Conservation (phyloP, 2,888 invertebrate genomes). For the Elgonia sp. region DNA sequence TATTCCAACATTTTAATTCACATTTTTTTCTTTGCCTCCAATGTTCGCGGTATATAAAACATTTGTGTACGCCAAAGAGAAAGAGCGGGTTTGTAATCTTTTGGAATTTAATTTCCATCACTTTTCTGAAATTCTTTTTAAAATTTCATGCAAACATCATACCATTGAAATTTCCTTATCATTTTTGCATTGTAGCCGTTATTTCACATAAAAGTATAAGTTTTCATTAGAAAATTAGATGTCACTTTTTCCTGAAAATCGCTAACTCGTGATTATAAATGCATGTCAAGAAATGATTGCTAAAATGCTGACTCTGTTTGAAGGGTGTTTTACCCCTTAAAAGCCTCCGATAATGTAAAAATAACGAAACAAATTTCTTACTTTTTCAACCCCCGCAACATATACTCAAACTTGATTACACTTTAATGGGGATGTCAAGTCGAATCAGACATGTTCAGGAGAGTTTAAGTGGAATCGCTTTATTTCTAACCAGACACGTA, state of each 20-base stretch:
- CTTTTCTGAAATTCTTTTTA: neutral
- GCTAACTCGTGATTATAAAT: neutral
- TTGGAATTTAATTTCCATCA: neutral
- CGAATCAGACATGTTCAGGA: neutral
- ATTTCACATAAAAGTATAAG: no score
- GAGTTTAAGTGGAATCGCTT: no score
- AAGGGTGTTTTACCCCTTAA: neutral
- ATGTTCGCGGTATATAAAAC: neutral
- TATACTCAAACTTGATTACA: neutral
- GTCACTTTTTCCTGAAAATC: neutral
- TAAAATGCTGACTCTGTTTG: neutral
- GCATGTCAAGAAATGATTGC: neutral
- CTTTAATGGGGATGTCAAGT: neutral
- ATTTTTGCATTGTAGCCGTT: no score
- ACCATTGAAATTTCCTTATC: no score
- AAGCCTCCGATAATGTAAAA: neutral
- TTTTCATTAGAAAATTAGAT: neutral
- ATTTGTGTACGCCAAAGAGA: neutral
- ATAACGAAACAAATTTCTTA: conserved; percentile 1
- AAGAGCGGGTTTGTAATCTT: neutral
- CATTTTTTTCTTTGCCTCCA: neutral
- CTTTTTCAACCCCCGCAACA: neutral
- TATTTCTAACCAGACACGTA: no score
- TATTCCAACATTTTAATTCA: neutral
- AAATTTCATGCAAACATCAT: no score